These are phyloP conservation scores for Drosophila ustulata DNA, from an alignment of 2,888 invertebrate species.

Conservation along the genomic window DNA sequence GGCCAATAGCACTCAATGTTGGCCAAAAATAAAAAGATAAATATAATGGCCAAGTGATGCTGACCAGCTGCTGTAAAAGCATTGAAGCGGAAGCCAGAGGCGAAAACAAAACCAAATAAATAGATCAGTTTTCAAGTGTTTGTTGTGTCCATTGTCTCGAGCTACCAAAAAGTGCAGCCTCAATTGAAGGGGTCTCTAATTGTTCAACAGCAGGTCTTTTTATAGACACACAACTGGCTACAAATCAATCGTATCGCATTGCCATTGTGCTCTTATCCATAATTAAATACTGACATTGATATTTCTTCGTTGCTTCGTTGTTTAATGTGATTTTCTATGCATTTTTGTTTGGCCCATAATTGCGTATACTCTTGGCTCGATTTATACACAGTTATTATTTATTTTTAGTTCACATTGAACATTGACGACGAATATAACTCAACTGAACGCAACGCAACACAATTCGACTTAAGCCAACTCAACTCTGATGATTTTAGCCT, in stretches of 20 bases:
- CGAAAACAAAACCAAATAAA: conserved; percentile 40
- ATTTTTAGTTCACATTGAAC: conserved; percentile 57
- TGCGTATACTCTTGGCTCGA: conserved; percentile 52
- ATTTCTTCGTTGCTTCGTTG: conserved; percentile 19
- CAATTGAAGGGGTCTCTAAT: conserved; percentile 28
- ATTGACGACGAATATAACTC: conserved; percentile 43
- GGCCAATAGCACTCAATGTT: conserved; percentile 23
- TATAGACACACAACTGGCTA: conserved; percentile 15
- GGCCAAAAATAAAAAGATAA: conserved; percentile 8
- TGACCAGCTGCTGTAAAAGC: conserved; percentile 30
- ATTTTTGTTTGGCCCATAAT: conserved; percentile 61
- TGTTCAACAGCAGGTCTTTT: conserved; percentile 22
- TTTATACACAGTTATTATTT: conserved; percentile 74
- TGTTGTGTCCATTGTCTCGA: conserved; percentile 36
- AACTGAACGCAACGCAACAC: conserved; percentile 26
- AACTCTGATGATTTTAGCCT: conserved; percentile 53
- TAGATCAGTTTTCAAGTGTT: conserved; percentile 40
- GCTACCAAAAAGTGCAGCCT: conserved; percentile 35
- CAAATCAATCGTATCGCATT: conserved; percentile 20
- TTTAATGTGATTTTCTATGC: conserved; percentile 67
- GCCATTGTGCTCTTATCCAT: conserved; percentile 32
- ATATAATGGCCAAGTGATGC: conserved; percentile 29
- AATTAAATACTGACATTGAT: conserved; percentile 57
- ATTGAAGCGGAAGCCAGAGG: conserved; percentile 55
- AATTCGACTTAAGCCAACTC: conserved; percentile 24